These are phyloP conservation scores for Micropterix aruncella DNA, from an alignment of 2,888 invertebrate species.

Conservation along the genomic window DNA sequence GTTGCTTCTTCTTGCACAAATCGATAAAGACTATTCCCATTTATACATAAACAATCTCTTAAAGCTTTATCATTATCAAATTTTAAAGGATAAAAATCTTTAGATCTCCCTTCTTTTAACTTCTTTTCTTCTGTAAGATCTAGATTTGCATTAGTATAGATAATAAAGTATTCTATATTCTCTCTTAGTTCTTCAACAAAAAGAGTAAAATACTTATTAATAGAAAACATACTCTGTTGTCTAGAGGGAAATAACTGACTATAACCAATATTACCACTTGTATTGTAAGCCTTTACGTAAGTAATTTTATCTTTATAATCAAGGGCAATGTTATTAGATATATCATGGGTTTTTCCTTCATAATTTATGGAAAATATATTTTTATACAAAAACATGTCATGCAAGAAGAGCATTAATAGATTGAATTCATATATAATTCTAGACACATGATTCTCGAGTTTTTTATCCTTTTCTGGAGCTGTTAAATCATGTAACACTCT, in stretches of 20 bases:
- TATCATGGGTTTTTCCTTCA: slow-evolving; percentile 11
- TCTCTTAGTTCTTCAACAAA: slow-evolving; percentile 10
- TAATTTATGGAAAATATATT: slow-evolving; percentile 13
- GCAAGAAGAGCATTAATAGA: slow-evolving; percentile 14
- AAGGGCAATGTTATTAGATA: slow-evolving; percentile 11
- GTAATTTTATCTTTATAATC: slow-evolving; percentile 11
- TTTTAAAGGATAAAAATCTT: slow-evolving; percentile 13
- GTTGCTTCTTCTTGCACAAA: slow-evolving; percentile 11
- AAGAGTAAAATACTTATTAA: slow-evolving; percentile 13
- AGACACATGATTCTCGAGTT: slow-evolving; percentile 9
- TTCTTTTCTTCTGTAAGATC: slow-evolving; percentile 12
- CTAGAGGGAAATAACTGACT: slow-evolving; percentile 12
- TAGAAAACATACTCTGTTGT: slow-evolving; percentile 11
- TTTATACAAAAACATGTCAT: slow-evolving; percentile 13
- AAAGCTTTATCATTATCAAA: slow-evolving; percentile 11
- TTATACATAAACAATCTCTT: slow-evolving; percentile 10
- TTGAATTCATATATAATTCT: slow-evolving; percentile 12
- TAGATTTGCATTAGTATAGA: slow-evolving; percentile 12
- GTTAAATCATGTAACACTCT: slow-evolving; percentile 12
- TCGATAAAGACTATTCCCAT: slow-evolving; percentile 10
- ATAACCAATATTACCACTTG: slow-evolving; percentile 11
- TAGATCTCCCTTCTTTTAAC: slow-evolving; percentile 11
- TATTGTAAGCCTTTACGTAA: slow-evolving; percentile 11
- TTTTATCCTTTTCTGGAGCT: slow-evolving; percentile 11
- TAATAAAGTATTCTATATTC: slow-evolving; percentile 8